phyloP scores from a whole-genome alignment of 2,888 invertebrate species.

The Therioaphis trifolii region DNA sequence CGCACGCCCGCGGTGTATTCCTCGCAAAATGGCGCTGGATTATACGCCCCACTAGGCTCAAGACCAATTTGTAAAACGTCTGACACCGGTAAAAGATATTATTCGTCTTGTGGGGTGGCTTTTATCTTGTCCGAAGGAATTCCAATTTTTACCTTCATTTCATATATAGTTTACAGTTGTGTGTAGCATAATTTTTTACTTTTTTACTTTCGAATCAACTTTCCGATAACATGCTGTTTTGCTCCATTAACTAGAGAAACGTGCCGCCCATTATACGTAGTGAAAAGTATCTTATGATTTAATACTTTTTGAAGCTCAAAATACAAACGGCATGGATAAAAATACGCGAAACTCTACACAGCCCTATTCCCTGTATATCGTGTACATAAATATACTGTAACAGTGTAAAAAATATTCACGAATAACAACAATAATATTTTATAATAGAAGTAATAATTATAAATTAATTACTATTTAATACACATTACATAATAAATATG shows the following conservation, averaged over 20 bases:
- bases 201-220: no score
- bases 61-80: conserved; percentile 62
- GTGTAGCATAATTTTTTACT: no score
- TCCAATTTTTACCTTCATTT: conserved; percentile 37
- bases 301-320: background rate
- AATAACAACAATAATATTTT: no score
- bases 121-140: conserved; percentile 46
- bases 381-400: no score
- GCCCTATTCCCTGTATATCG: no score
- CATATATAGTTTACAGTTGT: background rate
- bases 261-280: background rate
- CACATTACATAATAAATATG: no score
- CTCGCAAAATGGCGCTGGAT: conserved; percentile 53
- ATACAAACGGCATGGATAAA: background rate
- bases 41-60: conserved; percentile 56
- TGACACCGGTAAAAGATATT: conserved; percentile 37
- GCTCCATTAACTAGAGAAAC: background rate
- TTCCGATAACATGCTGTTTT: background rate
- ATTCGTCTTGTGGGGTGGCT: conserved; percentile 12
- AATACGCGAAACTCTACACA: no score
- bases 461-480: no score
- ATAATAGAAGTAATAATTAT: no score
- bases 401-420: no score
- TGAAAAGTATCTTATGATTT: background rate
- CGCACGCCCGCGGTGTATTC: conserved; percentile 25